A percentile compares a stretch with the other conserved stretches of the same genome.
Evolutionary conservation across 2,113 vertebrate species (phyloP).

Genomic region (Periophthalmus modestus): DNA sequence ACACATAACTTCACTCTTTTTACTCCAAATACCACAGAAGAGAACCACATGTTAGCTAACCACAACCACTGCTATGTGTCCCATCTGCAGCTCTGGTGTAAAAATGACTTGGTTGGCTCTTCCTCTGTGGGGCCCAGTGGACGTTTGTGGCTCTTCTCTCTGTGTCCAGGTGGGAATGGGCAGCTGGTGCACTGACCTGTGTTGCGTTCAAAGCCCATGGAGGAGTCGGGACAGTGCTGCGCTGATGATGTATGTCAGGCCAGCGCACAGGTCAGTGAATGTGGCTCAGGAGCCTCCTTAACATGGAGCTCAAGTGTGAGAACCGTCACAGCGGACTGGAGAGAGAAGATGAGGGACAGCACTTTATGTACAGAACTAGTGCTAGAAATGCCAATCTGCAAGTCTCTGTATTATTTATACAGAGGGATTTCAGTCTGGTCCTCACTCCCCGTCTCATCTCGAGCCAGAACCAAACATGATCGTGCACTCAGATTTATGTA

Average conservation of each 20-base stretch:
- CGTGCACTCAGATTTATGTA: too few species aligned
- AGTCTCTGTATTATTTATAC: too few species aligned
- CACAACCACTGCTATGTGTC: constrained; percentile 9
- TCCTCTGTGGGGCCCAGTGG: constrained; percentile 67
- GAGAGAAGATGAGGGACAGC: neutral
- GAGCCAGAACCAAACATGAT: too few species aligned
- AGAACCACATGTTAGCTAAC: constrained; percentile 31
- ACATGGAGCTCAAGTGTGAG: constrained; percentile 6
- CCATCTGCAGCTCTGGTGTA: constrained; percentile 35
- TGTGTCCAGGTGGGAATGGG: constrained; percentile 67
- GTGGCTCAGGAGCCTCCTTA: constrained; percentile 50
- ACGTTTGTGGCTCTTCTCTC: constrained; percentile 27
- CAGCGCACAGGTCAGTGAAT: constrained; percentile 68
- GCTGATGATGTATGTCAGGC: constrained; percentile 71
- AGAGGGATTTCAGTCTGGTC: too few species aligned
- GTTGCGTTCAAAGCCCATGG: constrained; percentile 73
- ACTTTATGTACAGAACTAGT: neutral
- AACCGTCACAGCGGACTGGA: constrained; percentile 4
- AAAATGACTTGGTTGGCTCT: constrained; percentile 47
- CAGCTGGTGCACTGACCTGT: constrained; percentile 69
- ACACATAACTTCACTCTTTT: constrained; percentile 31
- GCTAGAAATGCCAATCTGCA: neutral
- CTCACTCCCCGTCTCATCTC: too few species aligned
- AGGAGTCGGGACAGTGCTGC: constrained; percentile 62
- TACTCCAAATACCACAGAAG: constrained; percentile 38